Percentiles rank a stretch among this genome's conserved stretches.
Evolutionary conservation across 2,888 invertebrate species (phyloP).

Genomic region (Fragum whitleyi): DNA sequence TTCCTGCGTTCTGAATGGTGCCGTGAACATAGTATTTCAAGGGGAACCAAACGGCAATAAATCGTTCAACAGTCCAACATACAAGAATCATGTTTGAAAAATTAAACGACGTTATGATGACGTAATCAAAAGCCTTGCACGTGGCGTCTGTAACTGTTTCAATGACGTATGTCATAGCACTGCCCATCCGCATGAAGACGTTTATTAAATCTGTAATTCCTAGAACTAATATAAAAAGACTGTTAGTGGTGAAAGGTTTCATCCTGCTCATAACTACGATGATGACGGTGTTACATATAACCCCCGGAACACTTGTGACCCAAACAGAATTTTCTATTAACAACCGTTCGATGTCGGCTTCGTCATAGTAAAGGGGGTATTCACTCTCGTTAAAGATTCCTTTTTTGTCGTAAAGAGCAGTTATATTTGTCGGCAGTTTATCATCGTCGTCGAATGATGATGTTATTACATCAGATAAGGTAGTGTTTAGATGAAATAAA

Average conservation of each 20-base stretch:
- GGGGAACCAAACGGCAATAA: slow-evolving; percentile 38
- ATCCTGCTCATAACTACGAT: neutral
- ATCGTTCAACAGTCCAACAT: slow-evolving; percentile 36
- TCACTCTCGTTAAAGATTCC: too few species aligned
- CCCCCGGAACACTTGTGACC: slow-evolving; percentile 11
- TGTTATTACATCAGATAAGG: too few species aligned
- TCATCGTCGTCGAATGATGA: too few species aligned
- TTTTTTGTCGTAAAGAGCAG: too few species aligned
- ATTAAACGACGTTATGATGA: neutral
- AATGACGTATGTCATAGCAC: neutral
- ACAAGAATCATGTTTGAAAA: slow-evolving; percentile 33
- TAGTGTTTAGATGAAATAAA: too few species aligned
- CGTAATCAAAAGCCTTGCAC: neutral
- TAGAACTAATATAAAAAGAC: slow-evolving; percentile 2
- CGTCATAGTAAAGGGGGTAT: neutral
- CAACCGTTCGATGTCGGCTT: neutral
- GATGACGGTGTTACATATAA: neutral
- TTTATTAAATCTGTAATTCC: slow-evolving; percentile 8
- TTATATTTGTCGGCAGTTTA: too few species aligned
- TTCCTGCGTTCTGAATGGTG: neutral
- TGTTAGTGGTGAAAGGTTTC: slow-evolving; percentile 14
- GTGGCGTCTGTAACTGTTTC: neutral
- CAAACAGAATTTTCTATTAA: neutral
- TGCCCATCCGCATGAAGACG: neutral
- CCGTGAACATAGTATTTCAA: slow-evolving; percentile 18